Conservation (phyloP, 2,888 invertebrate species). For the Epinotia brunnichana region DNA sequence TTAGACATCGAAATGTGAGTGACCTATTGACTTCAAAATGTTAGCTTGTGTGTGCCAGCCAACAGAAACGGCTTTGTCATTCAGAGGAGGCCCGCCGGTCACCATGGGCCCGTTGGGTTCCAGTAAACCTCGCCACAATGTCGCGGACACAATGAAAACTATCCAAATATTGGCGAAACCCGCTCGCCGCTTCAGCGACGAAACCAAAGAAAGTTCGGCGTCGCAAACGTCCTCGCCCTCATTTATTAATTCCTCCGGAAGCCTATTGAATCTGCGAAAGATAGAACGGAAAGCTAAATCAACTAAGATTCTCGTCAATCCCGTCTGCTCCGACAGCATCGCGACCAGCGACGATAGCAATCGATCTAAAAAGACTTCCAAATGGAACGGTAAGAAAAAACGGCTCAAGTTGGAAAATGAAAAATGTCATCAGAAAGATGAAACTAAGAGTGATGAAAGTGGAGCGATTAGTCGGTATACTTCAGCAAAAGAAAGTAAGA, state of each 20-base stretch:
- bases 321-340: slow-evolving; percentile 74
- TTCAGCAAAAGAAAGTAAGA: slow-evolving; percentile 71
- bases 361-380: slow-evolving; percentile 68
- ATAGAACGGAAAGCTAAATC: slow-evolving; percentile 79
- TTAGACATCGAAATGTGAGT: slow-evolving; percentile 66
- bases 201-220: slow-evolving; percentile 65
- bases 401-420: slow-evolving; percentile 68
- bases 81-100: slow-evolving; percentile 81
- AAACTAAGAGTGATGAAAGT: slow-evolving; percentile 64
- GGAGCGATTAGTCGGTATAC: slow-evolving; percentile 69
- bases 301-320: slow-evolving; percentile 80
- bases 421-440: slow-evolving; percentile 60
- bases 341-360: slow-evolving; percentile 76
- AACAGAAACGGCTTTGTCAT: slow-evolving; percentile 82
- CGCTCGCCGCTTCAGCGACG: slow-evolving; percentile 64
- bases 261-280: slow-evolving; percentile 73
- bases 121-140: slow-evolving; percentile 70
- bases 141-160: slow-evolving; percentile 68
- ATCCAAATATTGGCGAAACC: slow-evolving; percentile 67
- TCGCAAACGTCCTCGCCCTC: slow-evolving; percentile 69
- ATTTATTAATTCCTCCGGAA: slow-evolving; percentile 67
- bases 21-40: slow-evolving; percentile 80
- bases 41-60: slow-evolving; percentile 88
- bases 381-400: slow-evolving; percentile 80
- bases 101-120: slow-evolving; percentile 82